Conservation (phyloP, 2,888 invertebrate species). For the Tetragonisca angustula region DNA sequence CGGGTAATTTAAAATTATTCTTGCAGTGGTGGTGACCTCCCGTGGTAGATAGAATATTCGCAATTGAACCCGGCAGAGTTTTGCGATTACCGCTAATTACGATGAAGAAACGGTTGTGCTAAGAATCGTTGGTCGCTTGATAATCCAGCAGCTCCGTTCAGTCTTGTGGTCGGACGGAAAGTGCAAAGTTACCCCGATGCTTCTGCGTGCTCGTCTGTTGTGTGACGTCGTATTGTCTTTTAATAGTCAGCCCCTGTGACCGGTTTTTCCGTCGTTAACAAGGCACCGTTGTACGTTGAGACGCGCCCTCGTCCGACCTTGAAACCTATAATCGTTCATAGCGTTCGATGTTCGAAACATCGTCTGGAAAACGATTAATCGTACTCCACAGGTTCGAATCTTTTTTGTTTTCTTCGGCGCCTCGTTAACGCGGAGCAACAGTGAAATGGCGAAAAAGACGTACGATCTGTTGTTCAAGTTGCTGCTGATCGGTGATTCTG, state of each 20-base stretch:
- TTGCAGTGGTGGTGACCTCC: constrained; percentile 60
- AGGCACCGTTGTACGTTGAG: constrained; percentile 66
- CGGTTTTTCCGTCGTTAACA: constrained; percentile 68
- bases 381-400: constrained; percentile 50
- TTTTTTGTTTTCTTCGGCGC: constrained; percentile 52
- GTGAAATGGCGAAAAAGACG: constrained; percentile 95
- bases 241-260: constrained; percentile 72
- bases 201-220: constrained; percentile 65
- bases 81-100: constrained; percentile 50
- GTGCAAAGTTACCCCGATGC: constrained; percentile 68
- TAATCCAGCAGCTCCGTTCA: constrained; percentile 3
- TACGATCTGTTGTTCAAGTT: constrained; percentile 97
- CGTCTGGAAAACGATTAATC: constrained; percentile 57
- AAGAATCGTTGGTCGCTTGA: constrained; percentile 17
- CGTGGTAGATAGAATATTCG: constrained; percentile 57
- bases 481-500: constrained; percentile 96
- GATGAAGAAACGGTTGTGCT: constrained; percentile 29
- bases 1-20: constrained; percentile 46
- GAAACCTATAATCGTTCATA: constrained; percentile 69
- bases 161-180: constrained; percentile 31
- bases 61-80: constrained; percentile 45
- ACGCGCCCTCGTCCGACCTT: constrained; percentile 77
- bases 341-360: constrained; percentile 72
- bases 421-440: constrained; percentile 54
- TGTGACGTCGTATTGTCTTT: constrained; percentile 72